These are phyloP conservation scores for Trisateles emortualis DNA, from an alignment of 2,888 invertebrate genomes.

Conservation along the genomic window DNA sequence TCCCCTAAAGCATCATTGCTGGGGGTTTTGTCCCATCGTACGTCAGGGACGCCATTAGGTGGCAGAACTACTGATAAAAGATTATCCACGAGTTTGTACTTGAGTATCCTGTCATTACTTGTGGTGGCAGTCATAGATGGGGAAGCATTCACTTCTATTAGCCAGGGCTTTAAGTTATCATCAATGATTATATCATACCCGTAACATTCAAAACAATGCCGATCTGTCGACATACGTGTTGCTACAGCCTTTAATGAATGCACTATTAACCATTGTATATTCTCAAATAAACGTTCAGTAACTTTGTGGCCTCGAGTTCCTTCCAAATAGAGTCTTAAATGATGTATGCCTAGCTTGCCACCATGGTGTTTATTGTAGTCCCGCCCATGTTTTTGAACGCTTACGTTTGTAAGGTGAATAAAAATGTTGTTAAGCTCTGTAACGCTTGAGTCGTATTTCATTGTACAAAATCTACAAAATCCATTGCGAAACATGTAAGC, in stretches of 20 bases:
- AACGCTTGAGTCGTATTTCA: slow-evolving; percentile 96
- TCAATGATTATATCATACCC: slow-evolving; percentile 99
- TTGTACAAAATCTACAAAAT: slow-evolving; percentile 98
- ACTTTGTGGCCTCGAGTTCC: slow-evolving; percentile 95
- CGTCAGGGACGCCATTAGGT: slow-evolving; percentile 95
- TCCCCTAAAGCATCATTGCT: slow-evolving; percentile 91
- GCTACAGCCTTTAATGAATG: slow-evolving; percentile 97
- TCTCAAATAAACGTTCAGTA: slow-evolving; percentile 95
- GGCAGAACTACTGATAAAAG: slow-evolving; percentile 96
- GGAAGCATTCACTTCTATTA: slow-evolving; percentile 98
- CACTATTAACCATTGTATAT: slow-evolving; percentile 96
- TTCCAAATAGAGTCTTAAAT: slow-evolving; percentile 95
- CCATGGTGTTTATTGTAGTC: slow-evolving; percentile 98
- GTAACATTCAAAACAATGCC: slow-evolving; percentile 97
- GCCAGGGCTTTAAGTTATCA: slow-evolving; percentile 97
- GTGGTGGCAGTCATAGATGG: slow-evolving; percentile 98
- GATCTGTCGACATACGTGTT: slow-evolving; percentile 96
- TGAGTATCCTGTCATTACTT: slow-evolving; percentile 96
- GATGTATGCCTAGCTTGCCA: slow-evolving; percentile 97
- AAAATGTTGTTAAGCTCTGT: slow-evolving; percentile 97
- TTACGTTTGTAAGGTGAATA: slow-evolving; percentile 98
- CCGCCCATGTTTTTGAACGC: slow-evolving; percentile 98
- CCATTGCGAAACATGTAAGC: slow-evolving; percentile 97
- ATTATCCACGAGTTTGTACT: slow-evolving; percentile 97
- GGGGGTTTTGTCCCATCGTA: slow-evolving; percentile 95